Evolutionary conservation across 2,888 invertebrate species (phyloP).

Genomic region (Trimorus sp.): DNA sequence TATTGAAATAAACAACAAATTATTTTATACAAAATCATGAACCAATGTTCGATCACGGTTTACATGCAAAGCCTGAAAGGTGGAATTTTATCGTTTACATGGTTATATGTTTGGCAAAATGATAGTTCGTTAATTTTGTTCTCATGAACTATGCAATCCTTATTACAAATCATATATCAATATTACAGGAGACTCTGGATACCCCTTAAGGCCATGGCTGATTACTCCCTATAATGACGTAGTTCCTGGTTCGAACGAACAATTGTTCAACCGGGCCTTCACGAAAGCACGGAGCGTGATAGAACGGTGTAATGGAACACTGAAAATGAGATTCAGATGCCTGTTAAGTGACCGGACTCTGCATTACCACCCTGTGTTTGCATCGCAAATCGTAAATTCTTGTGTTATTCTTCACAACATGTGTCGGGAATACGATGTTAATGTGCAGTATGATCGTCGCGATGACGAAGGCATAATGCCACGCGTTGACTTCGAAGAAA

Average conservation of each 20-base stretch:
- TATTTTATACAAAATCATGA: too few relatives aligned
- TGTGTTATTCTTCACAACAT: conserved; percentile 20
- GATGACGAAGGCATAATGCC: neutral
- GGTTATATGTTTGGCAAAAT: too few relatives aligned
- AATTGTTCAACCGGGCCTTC: neutral
- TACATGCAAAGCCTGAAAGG: too few relatives aligned
- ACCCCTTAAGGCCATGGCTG: neutral
- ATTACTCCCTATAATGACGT: neutral
- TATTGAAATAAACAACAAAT: too few relatives aligned
- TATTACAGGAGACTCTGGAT: neutral
- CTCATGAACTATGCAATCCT: too few relatives aligned
- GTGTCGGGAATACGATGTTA: neutral
- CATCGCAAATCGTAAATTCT: conserved; percentile 18
- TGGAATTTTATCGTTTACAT: too few relatives aligned
- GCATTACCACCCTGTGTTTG: conserved; percentile 21
- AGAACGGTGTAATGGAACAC: conserved; percentile 24
- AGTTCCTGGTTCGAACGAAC: neutral
- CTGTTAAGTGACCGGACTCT: conserved; percentile 19
- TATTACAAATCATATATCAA: too few relatives aligned
- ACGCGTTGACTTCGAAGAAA: too few relatives aligned
- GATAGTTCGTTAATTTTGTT: too few relatives aligned
- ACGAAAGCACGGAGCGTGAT: neutral
- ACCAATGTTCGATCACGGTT: too few relatives aligned
- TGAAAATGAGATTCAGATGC: conserved; percentile 30
- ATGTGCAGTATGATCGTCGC: neutral